Evolutionary conservation across 2,888 invertebrate species (phyloP).

Genomic region (Oxystoma pomonae): DNA sequence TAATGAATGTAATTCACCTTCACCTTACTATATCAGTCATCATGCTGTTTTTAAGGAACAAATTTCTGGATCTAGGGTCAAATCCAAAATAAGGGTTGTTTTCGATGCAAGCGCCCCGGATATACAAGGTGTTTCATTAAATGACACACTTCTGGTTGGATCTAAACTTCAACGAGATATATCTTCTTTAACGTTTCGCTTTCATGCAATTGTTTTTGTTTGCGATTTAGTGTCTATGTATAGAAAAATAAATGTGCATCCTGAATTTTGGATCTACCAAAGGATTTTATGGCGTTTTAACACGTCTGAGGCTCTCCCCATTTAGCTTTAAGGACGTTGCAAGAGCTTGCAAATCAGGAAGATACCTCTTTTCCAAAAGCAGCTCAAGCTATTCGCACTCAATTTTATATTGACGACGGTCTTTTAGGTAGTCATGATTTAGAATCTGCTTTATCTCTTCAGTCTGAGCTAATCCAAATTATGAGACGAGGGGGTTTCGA

Average conservation of each 20-base stretch:
- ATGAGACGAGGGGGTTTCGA: neutral
- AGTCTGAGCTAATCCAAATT: neutral
- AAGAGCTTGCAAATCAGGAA: too few relatives aligned
- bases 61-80: too few relatives aligned
- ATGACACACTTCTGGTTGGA: neutral
- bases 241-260: too few relatives aligned
- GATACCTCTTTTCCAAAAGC: neutral
- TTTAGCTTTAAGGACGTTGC: too few relatives aligned
- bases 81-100: too few relatives aligned
- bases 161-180: neutral
- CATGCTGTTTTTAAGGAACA: constrained; percentile 1
- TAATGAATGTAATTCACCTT: neutral
- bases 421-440: neutral
- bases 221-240: too few relatives aligned
- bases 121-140: neutral
- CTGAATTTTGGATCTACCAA: too few relatives aligned
- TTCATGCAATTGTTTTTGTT: neutral
- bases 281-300: neutral
- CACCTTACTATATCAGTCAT: neutral
- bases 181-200: neutral
- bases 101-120: neutral
- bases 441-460: neutral
- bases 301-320: neutral
- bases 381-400: neutral
- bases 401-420: neutral